phyloP scores from a whole-genome alignment of 2,113 vertebrate genomes.

The Azemiops feae region DNA sequence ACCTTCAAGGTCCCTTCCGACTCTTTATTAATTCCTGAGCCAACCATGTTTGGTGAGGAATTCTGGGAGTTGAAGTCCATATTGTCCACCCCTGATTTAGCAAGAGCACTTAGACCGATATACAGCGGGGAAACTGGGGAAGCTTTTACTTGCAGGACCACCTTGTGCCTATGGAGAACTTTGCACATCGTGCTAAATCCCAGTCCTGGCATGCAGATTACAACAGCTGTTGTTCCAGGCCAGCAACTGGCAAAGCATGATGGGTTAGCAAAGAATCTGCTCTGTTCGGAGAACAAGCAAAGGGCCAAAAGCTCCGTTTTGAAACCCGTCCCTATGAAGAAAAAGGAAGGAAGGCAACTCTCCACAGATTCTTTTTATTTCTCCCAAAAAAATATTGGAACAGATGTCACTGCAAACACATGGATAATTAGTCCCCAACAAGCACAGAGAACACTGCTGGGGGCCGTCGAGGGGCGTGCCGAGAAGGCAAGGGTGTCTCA shows the following conservation, averaged over 20 bases:
- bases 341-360: neutral
- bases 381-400: neutral
- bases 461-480: neutral
- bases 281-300: neutral
- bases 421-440: constrained; percentile 20
- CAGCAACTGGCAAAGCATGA: neutral
- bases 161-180: neutral
- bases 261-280: neutral
- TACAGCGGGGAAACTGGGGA: neutral
- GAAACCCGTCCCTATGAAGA: neutral
- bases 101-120: neutral
- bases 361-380: constrained; percentile 32
- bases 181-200: neutral
- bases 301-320: no score
- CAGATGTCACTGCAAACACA: constrained; percentile 32
- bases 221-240: neutral
- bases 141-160: neutral
- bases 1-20: neutral
- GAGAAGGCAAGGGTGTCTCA: neutral
- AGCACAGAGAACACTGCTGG: constrained; percentile 10
- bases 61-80: neutral
- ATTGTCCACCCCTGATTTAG: neutral
- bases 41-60: neutral
- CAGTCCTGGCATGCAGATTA: neutral
- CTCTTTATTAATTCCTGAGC: neutral